Conservation (phyloP, 2,113 vertebrate genomes). For the Taurulus bubalis region DNA sequence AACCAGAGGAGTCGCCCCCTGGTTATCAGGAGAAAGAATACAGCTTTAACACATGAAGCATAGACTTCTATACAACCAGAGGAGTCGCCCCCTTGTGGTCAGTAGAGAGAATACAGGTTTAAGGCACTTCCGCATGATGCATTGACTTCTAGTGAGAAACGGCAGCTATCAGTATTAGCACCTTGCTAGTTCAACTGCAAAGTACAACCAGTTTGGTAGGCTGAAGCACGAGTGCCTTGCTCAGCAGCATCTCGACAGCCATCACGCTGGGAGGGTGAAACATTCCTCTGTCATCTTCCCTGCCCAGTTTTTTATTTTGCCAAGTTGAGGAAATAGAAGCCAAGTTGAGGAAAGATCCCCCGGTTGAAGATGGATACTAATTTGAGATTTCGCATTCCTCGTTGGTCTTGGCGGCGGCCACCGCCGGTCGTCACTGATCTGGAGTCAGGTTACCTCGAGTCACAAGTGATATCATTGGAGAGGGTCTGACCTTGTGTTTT, state of each 20-base stretch:
- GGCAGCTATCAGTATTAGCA: too few relatives aligned
- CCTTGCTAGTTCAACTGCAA: neutral
- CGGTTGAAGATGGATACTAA: slow-evolving; percentile 28
- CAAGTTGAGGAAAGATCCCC: neutral
- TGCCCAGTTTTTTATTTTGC: neutral
- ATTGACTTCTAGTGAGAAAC: too few relatives aligned
- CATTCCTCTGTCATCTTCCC: neutral
- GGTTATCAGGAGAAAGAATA: too few relatives aligned
- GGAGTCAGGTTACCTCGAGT: slow-evolving; percentile 36
- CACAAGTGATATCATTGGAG: slow-evolving; percentile 20
- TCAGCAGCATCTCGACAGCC: neutral
- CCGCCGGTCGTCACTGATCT: slow-evolving; percentile 1
- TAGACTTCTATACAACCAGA: too few relatives aligned
- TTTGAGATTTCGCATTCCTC: slow-evolving; percentile 40
- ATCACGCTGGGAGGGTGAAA: neutral
- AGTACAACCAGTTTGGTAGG: neutral
- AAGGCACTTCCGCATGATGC: too few relatives aligned
- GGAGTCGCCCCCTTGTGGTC: too few relatives aligned
- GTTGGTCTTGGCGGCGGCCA: neutral
- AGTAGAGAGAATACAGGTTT: too few relatives aligned
- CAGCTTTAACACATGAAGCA: too few relatives aligned
- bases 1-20: too few relatives aligned
- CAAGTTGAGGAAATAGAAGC: slow-evolving; percentile 22
- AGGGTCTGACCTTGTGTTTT: slow-evolving; percentile 25
- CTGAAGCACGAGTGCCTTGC: neutral